Evolutionary conservation across 2,888 invertebrate genomes (phyloP), one percentile per base, ranked within the genome.

Genomic region (Drosophila sordidula): DNA sequence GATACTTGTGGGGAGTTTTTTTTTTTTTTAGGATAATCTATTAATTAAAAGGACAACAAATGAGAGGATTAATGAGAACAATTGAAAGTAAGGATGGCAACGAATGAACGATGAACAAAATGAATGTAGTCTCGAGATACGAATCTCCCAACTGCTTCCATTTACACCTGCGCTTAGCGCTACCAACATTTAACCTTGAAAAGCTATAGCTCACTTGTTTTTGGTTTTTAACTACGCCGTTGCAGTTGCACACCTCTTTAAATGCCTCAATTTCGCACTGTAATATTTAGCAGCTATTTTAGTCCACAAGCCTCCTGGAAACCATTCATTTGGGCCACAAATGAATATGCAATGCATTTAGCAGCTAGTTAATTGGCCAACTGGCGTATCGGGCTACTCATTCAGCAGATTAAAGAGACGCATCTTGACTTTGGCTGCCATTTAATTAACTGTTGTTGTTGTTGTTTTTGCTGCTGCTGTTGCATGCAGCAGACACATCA

Each of bases 371-470:
- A 75, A 74, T 66, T 66, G 51, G 59, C 59, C 66, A 70, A 44
- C 52, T 75, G 76, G 68, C 67, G 56, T 22, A 57, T 46, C 49
- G 57, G 38, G 46, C 38, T 51, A 11, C 36, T 52, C 47, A 59
- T 34, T 49, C 59, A 70, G 74, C 12, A 34, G 70, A 70, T 70
- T 62, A 50, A 57, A 47, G 38, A 58, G 62, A 45, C 42, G 71
- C 68, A 63, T 63, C 51, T 66, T 59, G 75, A 61, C 56, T 62
- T 25, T 16, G 44, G 51, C 29, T 45, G 57, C 12, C 52, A 76
- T 75, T 80, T 80, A 83, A 87, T 80, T 66, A 85, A 85, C 78
- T 72, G 78, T 78, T 81, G 67, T 76, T 61, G 47, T 11, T 14
- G 26, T 8, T 29, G 26, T 76, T 81, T 25, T 47, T 38, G 32